Percentiles rank a stretch among this genome's conserved stretches.
phyloP scores from a whole-genome alignment of 2,888 invertebrate genomes.

The Tinea trinotella region DNA sequence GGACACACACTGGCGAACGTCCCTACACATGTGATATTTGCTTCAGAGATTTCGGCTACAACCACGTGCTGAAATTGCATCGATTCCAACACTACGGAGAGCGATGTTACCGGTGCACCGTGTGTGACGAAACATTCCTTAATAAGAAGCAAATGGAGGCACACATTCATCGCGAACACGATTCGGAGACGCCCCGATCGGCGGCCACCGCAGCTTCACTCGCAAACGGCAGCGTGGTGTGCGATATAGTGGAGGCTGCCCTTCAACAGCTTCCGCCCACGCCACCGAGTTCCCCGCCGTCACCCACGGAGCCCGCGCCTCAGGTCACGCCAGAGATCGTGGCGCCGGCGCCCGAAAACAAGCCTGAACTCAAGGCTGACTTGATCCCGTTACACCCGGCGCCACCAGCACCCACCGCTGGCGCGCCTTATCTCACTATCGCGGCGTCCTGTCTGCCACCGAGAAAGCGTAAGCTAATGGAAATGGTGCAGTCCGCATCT shows the following conservation, averaged over 20 bases:
- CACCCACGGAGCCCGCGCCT: conserved; percentile 56
- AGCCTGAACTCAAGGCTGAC: conserved; percentile 54
- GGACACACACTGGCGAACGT: conserved; percentile 92
- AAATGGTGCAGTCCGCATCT: conserved; percentile 69
- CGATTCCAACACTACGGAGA: conserved; percentile 93
- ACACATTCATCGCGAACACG: conserved; percentile 77
- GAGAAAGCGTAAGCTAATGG: conserved; percentile 84
- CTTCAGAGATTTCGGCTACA: conserved; percentile 91
- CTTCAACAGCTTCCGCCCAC: conserved; percentile 69
- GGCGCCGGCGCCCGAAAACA: conserved; percentile 30
- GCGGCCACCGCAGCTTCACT: conserved; percentile 46
- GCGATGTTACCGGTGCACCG: conserved; percentile 93
- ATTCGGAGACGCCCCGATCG: conserved; percentile 64
- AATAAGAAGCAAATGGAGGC: conserved; percentile 93
- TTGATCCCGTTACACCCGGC: conserved; percentile 55
- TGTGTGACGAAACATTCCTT: conserved; percentile 91
- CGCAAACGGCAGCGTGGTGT: conserved; percentile 37
- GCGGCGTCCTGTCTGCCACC: conserved; percentile 77
- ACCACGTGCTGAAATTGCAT: conserved; percentile 90
- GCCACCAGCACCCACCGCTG: conserved; percentile 65
- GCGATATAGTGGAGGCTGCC: conserved; percentile 57
- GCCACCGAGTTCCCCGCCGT: conserved; percentile 71
- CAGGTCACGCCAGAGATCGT: too few species aligned
- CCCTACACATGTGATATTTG: conserved; percentile 94
- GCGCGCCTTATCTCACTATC: conserved; percentile 39